Evolutionary conservation across 2,113 vertebrate genomes (phyloP).

Genomic region (Tragelaphus buxtoni): DNA sequence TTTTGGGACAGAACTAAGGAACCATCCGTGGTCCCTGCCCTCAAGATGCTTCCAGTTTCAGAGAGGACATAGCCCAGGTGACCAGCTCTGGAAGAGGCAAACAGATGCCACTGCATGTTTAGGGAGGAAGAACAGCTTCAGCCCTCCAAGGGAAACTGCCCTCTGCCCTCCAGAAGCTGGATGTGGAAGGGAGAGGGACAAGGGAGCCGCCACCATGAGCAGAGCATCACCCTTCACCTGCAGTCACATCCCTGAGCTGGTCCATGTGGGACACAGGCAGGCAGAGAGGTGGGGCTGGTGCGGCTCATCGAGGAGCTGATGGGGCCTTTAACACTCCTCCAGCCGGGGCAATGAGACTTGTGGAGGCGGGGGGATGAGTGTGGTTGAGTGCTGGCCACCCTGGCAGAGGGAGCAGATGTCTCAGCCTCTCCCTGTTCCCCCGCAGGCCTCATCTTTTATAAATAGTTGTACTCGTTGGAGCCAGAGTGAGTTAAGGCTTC

Average conservation of each 20-base stretch:
- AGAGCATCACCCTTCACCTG: too few species aligned
- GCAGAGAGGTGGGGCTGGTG: not conserved
- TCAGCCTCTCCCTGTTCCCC: constrained; percentile 48
- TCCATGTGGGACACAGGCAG: not conserved
- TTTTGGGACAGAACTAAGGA: not conserved
- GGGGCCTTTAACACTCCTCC: not conserved
- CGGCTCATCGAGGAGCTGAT: not conserved
- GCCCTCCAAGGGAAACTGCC: not conserved
- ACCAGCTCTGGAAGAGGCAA: not conserved
- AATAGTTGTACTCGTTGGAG: constrained; percentile 63
- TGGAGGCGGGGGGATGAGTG: too few species aligned
- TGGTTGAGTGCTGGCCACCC: not conserved
- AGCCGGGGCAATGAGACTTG: not conserved
- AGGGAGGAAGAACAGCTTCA: fast-evolving
- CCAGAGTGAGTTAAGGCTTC: not conserved
- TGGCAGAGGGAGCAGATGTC: constrained; percentile 40
- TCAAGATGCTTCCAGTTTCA: not conserved
- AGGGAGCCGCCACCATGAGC: not conserved
- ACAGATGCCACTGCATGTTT: not conserved
- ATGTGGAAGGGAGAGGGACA: not conserved
- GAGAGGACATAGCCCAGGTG: not conserved
- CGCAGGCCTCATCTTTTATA: constrained; percentile 51
- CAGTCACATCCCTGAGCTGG: not conserved
- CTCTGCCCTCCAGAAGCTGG: not conserved
- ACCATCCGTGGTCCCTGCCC: too few species aligned